phyloP scores from a whole-genome alignment of 2,888 invertebrate genomes.

The Ceramica pisi region DNA sequence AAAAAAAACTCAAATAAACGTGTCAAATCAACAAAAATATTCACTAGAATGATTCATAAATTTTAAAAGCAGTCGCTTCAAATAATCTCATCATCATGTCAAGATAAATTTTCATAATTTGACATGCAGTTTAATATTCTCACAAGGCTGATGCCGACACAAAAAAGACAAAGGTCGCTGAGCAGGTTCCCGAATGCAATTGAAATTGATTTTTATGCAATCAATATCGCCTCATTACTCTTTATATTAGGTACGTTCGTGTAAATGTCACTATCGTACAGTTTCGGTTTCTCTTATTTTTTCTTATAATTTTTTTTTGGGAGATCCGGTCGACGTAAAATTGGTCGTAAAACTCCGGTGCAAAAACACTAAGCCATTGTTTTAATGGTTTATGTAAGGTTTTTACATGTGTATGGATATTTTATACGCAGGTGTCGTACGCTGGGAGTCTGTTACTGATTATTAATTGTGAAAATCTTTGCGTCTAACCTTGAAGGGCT shows the following conservation, averaged over 20 bases:
- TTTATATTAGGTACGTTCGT: constrained; percentile 73
- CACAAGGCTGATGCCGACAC: constrained; percentile 64
- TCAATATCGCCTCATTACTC: constrained; percentile 77
- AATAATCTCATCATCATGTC: constrained; percentile 40
- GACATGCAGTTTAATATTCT: constrained; percentile 63
- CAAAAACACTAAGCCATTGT: constrained; percentile 19
- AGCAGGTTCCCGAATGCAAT: constrained; percentile 78
- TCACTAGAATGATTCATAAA: neutral
- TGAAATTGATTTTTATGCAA: constrained; percentile 84
- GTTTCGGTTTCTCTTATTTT: constrained; percentile 56
- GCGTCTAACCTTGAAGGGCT: constrained; percentile 38
- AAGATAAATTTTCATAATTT: constrained; percentile 66
- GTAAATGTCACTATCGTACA: constrained; percentile 73
- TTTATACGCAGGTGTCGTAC: constrained; percentile 24
- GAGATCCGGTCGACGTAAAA: constrained; percentile 24
- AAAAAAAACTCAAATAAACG: constrained; percentile 11
- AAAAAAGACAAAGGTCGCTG: constrained; percentile 81
- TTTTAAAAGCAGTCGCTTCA: constrained; percentile 38
- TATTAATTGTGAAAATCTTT: constrained; percentile 48
- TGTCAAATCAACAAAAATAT: neutral
- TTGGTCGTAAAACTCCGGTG: constrained; percentile 18
- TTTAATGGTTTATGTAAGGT: constrained; percentile 19
- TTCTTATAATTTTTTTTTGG: constrained; percentile 11
- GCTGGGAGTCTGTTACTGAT: constrained; percentile 30
- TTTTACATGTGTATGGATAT: constrained; percentile 10